These are phyloP conservation scores for Phalera bucephala DNA, from an alignment of 2,888 invertebrate genomes.

Conservation along the genomic window DNA sequence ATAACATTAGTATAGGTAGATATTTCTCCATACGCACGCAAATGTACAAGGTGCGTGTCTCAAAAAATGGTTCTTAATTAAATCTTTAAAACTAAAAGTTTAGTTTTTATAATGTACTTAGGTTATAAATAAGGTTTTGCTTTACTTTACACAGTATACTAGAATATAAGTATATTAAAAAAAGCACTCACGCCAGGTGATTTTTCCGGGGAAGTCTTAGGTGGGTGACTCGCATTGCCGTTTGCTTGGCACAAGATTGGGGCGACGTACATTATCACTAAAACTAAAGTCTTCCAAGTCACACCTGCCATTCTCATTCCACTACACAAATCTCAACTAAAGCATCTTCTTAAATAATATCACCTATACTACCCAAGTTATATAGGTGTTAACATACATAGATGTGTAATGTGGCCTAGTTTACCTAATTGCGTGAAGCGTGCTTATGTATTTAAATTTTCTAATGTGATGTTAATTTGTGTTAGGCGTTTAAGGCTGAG, in stretches of 20 bases:
- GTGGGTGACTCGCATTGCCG: constrained; percentile 4
- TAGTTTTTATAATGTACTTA: too few relatives aligned
- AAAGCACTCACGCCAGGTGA: constrained; percentile 38
- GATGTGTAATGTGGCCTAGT: constrained; percentile 2
- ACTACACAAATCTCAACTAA: constrained; percentile 3
- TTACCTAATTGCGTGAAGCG: constrained; percentile 4
- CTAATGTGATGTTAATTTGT: constrained; percentile 28
- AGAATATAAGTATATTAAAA: too few relatives aligned
- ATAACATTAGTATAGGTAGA: too few relatives aligned
- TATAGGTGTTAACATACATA: not conserved
- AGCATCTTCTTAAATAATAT: constrained; percentile 1
- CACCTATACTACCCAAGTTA: not conserved
- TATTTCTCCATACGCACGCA: too few relatives aligned
- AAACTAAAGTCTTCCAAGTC: constrained; percentile 9
- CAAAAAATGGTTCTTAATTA: too few relatives aligned
- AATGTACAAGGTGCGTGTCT: too few relatives aligned
- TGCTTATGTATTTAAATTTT: constrained; percentile 3
- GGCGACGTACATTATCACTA: not conserved
- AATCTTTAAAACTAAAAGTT: too few relatives aligned
- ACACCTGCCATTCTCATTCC: constrained; percentile 5
- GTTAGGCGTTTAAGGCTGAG: constrained; percentile 12
- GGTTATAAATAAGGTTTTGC: too few relatives aligned
- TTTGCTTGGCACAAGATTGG: not conserved
- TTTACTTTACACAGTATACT: too few relatives aligned
- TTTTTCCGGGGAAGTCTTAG: constrained; percentile 4